A percentile compares a stretch with the other conserved stretches of the same genome.
phyloP scores from a whole-genome alignment of 2,797 vertebrate species.

The Sarcoramphus papa region DNA sequence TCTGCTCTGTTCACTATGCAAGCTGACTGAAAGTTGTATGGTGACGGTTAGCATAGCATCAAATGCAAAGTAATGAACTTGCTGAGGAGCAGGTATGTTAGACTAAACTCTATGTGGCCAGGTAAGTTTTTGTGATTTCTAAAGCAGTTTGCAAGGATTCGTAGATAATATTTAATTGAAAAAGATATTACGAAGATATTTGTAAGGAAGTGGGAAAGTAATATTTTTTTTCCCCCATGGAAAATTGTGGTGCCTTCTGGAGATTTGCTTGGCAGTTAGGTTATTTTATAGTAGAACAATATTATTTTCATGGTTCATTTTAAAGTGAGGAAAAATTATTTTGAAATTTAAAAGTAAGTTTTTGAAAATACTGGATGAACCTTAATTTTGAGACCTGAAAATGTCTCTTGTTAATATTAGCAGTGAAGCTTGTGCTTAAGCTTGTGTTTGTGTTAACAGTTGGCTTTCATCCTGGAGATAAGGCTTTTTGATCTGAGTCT shows the following conservation, averaged over 20 bases:
- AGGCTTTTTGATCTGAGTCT: not conserved
- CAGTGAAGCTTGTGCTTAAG: not conserved
- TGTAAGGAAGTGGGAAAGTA: not conserved
- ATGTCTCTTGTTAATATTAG: not conserved
- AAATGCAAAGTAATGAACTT: not conserved
- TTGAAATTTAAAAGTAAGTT: not conserved
- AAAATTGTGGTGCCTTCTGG: not conserved
- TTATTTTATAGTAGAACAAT: not conserved
- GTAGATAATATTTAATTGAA: not conserved
- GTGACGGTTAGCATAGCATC: fast-evolving
- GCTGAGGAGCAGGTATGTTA: not conserved
- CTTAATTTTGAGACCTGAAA: not conserved
- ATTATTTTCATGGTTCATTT: not conserved
- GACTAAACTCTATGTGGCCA: not conserved
- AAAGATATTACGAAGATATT: not conserved
- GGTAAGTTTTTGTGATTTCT: not conserved
- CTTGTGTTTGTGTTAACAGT: not conserved
- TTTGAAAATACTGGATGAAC: not conserved
- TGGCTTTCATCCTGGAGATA: not conserved
- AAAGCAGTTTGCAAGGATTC: not conserved
- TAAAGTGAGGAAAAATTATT: not conserved
- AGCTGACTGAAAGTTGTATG: not conserved
- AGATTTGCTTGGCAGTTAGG: not conserved
- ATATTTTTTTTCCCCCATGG: not conserved
- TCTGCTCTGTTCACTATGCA: not conserved